These are phyloP conservation scores for Apostichopus parvimensis DNA, from an alignment of 35 echinoderm and acorn worm species.

Conservation along the genomic window DNA sequence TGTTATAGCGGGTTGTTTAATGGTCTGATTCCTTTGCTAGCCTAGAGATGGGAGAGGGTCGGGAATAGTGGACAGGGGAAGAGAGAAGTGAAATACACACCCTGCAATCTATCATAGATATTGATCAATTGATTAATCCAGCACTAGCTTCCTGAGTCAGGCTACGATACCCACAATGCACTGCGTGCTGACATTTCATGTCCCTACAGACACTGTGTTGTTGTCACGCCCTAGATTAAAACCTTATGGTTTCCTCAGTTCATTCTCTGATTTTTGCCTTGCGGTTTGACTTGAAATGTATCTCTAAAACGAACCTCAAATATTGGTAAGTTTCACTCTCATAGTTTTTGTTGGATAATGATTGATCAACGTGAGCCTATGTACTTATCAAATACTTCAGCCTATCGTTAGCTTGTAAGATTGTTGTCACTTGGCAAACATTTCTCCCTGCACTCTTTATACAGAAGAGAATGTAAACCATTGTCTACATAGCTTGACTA, in stretches of 20 bases:
- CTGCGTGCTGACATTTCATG: too few species aligned
- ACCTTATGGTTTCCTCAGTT: background rate
- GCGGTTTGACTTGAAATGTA: slow-evolving; percentile 46
- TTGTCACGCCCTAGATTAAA: too few species aligned
- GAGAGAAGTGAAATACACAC: too few species aligned
- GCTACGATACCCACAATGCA: too few species aligned
- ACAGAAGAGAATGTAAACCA: slow-evolving; percentile 6
- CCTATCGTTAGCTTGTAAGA: slow-evolving; percentile 20
- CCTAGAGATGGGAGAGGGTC: too few species aligned
- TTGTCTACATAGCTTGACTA: background rate
- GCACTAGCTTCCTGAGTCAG: too few species aligned
- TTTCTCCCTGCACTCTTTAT: background rate
- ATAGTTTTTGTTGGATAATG: slow-evolving; percentile 27
- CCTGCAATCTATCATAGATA: too few species aligned
- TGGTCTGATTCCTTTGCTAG: too few species aligned
- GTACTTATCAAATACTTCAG: slow-evolving; percentile 37
- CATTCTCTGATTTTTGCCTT: background rate
- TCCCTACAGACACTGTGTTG: too few species aligned
- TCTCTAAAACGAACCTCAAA: slow-evolving; percentile 45
- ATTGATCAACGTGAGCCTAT: slow-evolving; percentile 28
- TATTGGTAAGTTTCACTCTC: slow-evolving; percentile 38
- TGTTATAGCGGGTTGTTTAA: too few species aligned
- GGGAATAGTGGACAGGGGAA: too few species aligned
- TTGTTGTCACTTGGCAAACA: slow-evolving; percentile 23
- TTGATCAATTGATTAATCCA: too few species aligned